These are phyloP conservation scores for Oncorhynchus tshawytscha DNA, from an alignment of 2,113 vertebrate genomes.

Conservation along the genomic window DNA sequence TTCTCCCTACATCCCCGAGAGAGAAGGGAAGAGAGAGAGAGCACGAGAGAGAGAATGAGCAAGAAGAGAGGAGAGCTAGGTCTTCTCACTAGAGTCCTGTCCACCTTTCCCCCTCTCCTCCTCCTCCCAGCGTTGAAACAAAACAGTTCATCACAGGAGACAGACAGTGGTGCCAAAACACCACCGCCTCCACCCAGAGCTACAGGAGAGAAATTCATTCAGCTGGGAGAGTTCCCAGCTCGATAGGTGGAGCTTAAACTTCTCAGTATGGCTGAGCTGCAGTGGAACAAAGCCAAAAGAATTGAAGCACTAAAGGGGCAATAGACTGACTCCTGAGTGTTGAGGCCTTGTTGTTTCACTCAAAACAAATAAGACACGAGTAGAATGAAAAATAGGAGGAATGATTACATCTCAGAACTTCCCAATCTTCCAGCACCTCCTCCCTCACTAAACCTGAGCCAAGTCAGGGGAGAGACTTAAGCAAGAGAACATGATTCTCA, in stretches of 20 bases:
- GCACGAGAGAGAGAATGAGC: background rate
- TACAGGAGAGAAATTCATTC: background rate
- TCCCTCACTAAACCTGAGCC: background rate
- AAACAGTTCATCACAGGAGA: background rate
- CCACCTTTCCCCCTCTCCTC: no score
- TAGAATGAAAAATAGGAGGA: background rate
- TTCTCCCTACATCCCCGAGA: background rate
- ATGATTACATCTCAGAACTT: background rate
- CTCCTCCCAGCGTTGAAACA: no score
- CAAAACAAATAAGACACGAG: background rate
- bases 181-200: background rate
- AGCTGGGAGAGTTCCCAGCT: background rate
- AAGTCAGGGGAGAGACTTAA: background rate
- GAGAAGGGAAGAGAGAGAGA: constrained; percentile 8
- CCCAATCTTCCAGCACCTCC: background rate
- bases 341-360: background rate
- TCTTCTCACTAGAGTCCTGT: background rate
- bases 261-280: constrained; percentile 1
- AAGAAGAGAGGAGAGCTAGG: background rate
- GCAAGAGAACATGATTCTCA: background rate
- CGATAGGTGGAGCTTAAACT: background rate
- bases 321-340: background rate
- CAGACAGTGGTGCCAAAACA: background rate
- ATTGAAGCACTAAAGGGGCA: background rate
- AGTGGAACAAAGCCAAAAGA: background rate